phyloP scores from a whole-genome alignment of 2,113 vertebrate species.

The Gymnogyps californianus region DNA sequence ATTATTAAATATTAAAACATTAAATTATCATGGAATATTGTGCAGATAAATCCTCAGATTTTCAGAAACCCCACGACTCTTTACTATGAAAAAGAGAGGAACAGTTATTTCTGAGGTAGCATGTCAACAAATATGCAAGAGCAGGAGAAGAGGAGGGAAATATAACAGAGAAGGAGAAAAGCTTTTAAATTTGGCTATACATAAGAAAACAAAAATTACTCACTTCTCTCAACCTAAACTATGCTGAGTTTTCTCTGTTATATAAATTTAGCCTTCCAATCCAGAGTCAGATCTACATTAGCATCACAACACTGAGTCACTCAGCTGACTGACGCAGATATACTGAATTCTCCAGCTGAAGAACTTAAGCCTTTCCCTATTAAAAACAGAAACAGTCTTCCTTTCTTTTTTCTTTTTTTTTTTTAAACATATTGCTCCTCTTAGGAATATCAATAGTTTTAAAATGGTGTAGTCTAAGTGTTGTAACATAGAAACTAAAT shows the following conservation, averaged over 20 bases:
- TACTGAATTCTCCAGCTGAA: neutral
- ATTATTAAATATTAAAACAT: neutral
- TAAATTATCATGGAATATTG: neutral
- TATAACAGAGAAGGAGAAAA: neutral
- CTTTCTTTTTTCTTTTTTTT: neutral
- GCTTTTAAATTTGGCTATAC: neutral
- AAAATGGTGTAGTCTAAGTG: neutral
- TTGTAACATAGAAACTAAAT: neutral
- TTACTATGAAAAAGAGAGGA: neutral
- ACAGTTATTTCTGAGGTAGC: neutral
- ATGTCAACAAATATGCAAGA: neutral
- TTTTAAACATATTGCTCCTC: neutral
- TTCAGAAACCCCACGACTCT: neutral
- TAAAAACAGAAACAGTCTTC: neutral
- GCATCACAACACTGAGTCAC: slow-evolving; percentile 34
- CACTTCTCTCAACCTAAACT: neutral
- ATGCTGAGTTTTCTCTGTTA: neutral
- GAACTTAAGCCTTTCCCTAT: neutral
- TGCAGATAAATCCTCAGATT: neutral
- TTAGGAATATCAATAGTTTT: neutral
- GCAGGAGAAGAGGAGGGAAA: neutral
- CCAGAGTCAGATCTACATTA: slow-evolving; percentile 5
- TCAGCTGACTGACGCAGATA: neutral
- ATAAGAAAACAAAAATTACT: neutral
- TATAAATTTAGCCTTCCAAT: slow-evolving; percentile 10